A percentile compares a stretch with the other conserved stretches of the same genome.
phyloP scores from a whole-genome alignment of 2,113 vertebrate species.

The Burhinus oedicnemus region DNA sequence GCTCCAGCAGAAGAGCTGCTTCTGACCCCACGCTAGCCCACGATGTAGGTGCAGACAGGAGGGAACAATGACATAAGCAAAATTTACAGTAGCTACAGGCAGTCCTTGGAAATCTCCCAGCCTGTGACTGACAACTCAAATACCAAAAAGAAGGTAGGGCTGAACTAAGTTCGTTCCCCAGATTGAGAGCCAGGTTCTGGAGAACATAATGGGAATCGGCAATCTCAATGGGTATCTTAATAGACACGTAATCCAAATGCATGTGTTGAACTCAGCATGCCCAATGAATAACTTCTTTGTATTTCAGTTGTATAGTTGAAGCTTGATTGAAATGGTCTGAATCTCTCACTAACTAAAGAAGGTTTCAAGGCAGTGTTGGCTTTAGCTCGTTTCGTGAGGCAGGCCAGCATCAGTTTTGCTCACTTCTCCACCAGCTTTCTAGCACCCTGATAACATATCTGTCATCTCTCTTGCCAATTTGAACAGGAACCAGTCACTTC shows the following conservation, averaged over 20 bases:
- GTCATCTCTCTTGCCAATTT: background rate
- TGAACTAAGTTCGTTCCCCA: background rate
- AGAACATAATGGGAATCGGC: background rate
- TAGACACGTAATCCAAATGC: background rate
- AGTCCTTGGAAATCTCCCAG: background rate
- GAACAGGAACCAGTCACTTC: background rate
- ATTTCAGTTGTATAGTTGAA: background rate
- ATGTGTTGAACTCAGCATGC: background rate
- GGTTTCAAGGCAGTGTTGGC: background rate
- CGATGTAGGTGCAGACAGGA: background rate
- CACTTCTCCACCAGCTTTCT: background rate
- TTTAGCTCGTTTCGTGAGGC: background rate
- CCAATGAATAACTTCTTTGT: background rate
- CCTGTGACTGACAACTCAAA: background rate
- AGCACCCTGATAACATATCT: background rate
- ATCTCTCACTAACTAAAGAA: background rate
- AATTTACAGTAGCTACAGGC: background rate
- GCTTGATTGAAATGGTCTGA: background rate
- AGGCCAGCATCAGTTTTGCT: background rate
- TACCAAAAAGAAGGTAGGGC: background rate
- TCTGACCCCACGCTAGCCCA: background rate
- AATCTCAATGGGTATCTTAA: background rate
- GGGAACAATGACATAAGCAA: background rate
- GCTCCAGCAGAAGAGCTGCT: background rate
- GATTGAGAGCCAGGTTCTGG: background rate